Evolutionary conservation across 2,797 vertebrate species (phyloP).

Genomic region (Poeciliopsis infans): DNA sequence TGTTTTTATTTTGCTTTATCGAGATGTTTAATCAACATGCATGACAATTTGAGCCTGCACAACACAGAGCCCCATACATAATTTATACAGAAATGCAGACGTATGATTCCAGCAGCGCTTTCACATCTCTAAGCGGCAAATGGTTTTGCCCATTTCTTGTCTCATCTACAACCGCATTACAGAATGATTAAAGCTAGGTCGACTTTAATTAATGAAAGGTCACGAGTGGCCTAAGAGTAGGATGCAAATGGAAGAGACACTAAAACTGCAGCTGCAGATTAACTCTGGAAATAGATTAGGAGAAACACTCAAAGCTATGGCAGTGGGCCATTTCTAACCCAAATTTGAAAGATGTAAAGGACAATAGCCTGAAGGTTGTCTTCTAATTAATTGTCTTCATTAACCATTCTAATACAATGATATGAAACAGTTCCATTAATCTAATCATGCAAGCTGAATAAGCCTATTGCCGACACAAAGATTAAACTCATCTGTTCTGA

Average conservation of each 20-base stretch:
- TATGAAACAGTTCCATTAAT: conserved; percentile 85
- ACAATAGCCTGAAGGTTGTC: conserved; percentile 83
- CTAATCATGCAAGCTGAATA: conserved; percentile 82
- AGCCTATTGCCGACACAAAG: conserved; percentile 69
- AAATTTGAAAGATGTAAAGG: conserved; percentile 81
- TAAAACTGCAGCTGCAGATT: conserved; percentile 78
- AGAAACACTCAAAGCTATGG: conserved; percentile 81
- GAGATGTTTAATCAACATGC: conserved; percentile 71
- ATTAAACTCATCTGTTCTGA: conserved; percentile 76
- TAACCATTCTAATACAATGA: conserved; percentile 83
- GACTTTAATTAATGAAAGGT: conserved; percentile 87
- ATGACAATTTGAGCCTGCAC: conserved; percentile 63
- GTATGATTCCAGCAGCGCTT: conserved; percentile 74
- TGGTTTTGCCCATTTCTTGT: conserved; percentile 73
- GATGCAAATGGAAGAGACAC: conserved; percentile 76
- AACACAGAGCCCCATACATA: conserved; percentile 54
- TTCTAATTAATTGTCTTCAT: conserved; percentile 87
- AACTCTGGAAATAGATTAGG: conserved; percentile 75
- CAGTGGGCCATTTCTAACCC: conserved; percentile 80
- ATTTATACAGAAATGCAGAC: conserved; percentile 79
- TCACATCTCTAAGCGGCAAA: conserved; percentile 76
- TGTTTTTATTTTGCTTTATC: conserved; percentile 59
- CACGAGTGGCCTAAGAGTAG: conserved; percentile 83
- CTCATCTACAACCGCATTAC: conserved; percentile 76
- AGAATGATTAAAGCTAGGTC: conserved; percentile 82